Base-by-base conservation (phyloP, 92 coral and sea anemone species). In the Porites rus region DNA sequence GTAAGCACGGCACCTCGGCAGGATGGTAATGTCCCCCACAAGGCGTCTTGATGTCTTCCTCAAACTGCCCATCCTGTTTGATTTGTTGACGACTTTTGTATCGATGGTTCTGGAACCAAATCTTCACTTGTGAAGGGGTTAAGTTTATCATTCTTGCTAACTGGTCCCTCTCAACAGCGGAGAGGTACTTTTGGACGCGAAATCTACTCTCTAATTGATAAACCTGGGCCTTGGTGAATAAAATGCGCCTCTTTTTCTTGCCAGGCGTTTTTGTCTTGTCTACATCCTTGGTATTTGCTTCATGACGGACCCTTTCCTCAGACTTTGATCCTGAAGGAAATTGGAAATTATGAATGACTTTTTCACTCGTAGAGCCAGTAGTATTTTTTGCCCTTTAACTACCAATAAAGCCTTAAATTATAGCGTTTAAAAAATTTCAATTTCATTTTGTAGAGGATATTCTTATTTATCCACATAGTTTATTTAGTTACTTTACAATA, bases 51-150 rank as follows among this genome's bases (percentile, higher is more conserved):
- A 51, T 51, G 22, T 74, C 87, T 9, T 83, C 80, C 25, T 76
- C 88, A 43, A 54, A 67, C 5, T 85, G 82, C 28, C 83, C 88
- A 31, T 75, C 88, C 11, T 92, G 93, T 74, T 92, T 90, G 74
- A 77, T 92, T 76, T 97, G 94, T 51, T 96, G 95, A 46, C 96
- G 91, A 83, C 97, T 87, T 84, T 97, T 97, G 93, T 97, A 97
- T 6, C 99, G 95, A 82, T 97, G 99, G 62, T 97, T 97, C 66
- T 97, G 99, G 85, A 95, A 97, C 99, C 99, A 97, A 64, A 97
- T 96, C 77, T 97, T 97, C 51, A 97, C 98, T 84, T 97, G 99
- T 53, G 96, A 91, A 1, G 99, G 98, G 3, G 99, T 97, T 16
- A 97, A 88, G 86, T 93, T 95, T 52, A 96, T 97, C 92, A 97